phyloP scores from a whole-genome alignment of 2,113 vertebrate genomes.

The Haemorhous mexicanus region DNA sequence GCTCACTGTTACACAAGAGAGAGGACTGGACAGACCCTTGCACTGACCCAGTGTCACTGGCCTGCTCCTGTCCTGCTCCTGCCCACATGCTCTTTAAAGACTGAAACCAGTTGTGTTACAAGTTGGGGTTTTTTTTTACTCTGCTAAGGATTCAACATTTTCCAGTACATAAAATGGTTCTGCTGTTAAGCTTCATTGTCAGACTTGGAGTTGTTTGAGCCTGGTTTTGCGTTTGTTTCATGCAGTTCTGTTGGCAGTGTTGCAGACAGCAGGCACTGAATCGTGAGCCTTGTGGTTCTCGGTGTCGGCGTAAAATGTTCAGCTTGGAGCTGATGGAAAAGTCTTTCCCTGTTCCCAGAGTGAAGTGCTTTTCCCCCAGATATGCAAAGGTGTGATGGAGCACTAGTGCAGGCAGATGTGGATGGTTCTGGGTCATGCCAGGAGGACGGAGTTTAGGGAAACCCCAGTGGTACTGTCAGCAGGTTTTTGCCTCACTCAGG shows the following conservation, averaged over 20 bases:
- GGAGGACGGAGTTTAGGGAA: not conserved
- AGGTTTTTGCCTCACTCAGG: not conserved
- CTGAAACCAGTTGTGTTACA: not conserved
- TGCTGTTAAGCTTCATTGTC: not conserved
- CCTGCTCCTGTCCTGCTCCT: not conserved
- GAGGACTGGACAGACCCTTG: not conserved
- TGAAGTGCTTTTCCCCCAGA: not conserved
- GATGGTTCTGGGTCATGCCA: not conserved
- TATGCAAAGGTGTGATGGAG: rapidly evolving
- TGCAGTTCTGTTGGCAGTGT: rapidly evolving
- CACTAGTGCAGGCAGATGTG: rapidly evolving
- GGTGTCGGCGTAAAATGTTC: rapidly evolving
- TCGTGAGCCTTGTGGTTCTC: rapidly evolving
- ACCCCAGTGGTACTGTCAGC: rapidly evolving
- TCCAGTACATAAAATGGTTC: not conserved
- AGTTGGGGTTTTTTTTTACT: not conserved
- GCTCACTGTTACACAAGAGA: not conserved
- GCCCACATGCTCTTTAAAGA: not conserved
- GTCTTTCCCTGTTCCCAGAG: not conserved
- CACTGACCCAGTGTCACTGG: too few relatives aligned
- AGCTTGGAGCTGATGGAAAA: not conserved
- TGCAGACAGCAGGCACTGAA: rapidly evolving
- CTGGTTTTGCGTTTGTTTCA: not conserved
- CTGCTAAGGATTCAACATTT: not conserved
- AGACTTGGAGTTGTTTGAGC: not conserved